Base-by-base conservation (phyloP, 2,113 vertebrate species). In the Cettia cetti region DNA sequence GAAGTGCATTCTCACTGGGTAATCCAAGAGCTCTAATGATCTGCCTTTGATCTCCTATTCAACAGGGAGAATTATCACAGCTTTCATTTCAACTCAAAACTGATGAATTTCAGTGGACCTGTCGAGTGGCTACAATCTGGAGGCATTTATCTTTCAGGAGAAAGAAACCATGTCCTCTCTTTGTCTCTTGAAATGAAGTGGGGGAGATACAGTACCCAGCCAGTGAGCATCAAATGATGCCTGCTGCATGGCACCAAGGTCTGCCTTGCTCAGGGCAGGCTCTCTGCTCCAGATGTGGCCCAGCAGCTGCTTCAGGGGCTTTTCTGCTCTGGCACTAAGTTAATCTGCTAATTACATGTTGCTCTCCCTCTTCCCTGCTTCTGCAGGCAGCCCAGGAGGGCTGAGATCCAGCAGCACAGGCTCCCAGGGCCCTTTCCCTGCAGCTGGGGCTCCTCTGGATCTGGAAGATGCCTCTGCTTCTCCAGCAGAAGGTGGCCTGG, bases 11-110 rank as follows among this genome's bases (percentile, higher is more conserved):
- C 83, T 92, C 83, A 42, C 91, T 74, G 94, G 87, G 91, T 95
- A 94, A 96, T 95, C 89, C 84, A 91, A 87, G 93, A 94, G 85
- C 93, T 95, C 91, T 95, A 96, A 96, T 77, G 91, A 95, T 96
- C 94, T 95, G 93, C 90, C 90, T 97, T 97, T 97, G 95, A 97
- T 97, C 96, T 97, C 59, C 96, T 91, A 86, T 91, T 95, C 94
- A 95, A 91, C 8, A 2, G 74, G 78, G 66, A 95, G 93, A 94
- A 95, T 92, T 95, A 95, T 95, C 95, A 91, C 84, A 94, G 95
- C 91, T 94, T 95, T 92, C 83, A 82, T 96, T 95, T 95, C 93
- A 44, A 95, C 90, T 91, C 89, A 92, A 87, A 79, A 40, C 84
- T 90, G 93, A 95, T 97, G 96, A 77, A 85, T 95, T 95, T 96